Evolutionary conservation across 2,797 vertebrate genomes (phyloP).

Genomic region (Megalops cyprinoides): DNA sequence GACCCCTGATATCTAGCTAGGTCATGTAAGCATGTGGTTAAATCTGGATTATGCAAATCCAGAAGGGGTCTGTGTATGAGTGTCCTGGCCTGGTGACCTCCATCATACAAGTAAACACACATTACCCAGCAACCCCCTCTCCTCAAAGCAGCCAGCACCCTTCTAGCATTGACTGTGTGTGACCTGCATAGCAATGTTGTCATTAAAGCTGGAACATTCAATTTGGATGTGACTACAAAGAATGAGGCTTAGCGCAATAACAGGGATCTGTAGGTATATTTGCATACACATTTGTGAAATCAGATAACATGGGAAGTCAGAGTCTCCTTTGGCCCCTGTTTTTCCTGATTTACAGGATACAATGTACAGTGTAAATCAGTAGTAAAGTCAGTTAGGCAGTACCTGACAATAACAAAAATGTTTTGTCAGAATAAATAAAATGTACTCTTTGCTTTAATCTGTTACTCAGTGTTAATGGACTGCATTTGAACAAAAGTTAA

Average conservation of each 20-base stretch:
- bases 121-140: conserved; percentile 11
- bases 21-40: conserved; percentile 20
- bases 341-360: neutral
- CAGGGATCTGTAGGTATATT: neutral
- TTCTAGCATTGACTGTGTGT: conserved; percentile 2
- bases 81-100: conserved; percentile 38
- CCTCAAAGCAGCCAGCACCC: neutral
- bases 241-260: neutral
- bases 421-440: too few relatives aligned
- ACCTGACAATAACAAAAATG: too few relatives aligned
- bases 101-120: conserved; percentile 35
- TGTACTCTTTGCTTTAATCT: too few relatives aligned
- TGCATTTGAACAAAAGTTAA: too few relatives aligned
- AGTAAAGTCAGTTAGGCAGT: too few relatives aligned
- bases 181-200: conserved; percentile 17
- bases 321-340: too few relatives aligned
- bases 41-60: conserved; percentile 46
- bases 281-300: neutral
- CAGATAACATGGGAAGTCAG: neutral
- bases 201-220: conserved; percentile 7
- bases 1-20: conserved; percentile 32
- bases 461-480: too few relatives aligned
- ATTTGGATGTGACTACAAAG: neutral
- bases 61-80: conserved; percentile 39
- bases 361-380: neutral